These are phyloP conservation scores for Aurelia aurita complex sp. Pacific DNA, from an alignment of 30 jellyfish, hydroid and myxozoan species.

Conservation along the genomic window DNA sequence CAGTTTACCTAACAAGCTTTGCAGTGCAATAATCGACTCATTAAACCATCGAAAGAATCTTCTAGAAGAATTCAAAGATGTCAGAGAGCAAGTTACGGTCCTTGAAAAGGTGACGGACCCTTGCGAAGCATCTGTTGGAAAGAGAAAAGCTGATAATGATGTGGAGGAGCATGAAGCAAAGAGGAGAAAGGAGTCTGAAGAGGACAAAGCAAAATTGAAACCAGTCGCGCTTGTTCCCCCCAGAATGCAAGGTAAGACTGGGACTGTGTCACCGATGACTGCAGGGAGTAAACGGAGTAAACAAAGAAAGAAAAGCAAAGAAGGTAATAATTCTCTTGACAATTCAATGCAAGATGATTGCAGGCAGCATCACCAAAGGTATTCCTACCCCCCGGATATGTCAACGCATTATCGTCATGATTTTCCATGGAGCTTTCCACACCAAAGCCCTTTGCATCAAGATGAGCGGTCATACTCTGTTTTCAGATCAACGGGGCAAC, in stretches of 20 bases:
- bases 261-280: slow-evolving; percentile 9
- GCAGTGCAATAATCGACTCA: slow-evolving; percentile 83
- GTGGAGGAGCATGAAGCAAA: slow-evolving; percentile 8
- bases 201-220: slow-evolving; percentile 61
- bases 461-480: slow-evolving; percentile 36
- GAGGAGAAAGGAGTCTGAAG: slow-evolving; percentile 35
- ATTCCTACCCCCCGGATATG: slow-evolving; percentile 30
- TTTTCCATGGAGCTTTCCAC: slow-evolving; percentile 14
- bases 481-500: slow-evolving; percentile 16
- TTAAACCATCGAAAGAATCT: slow-evolving; percentile 80
- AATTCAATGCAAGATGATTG: neutral
- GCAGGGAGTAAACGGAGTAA: slow-evolving; percentile 24
- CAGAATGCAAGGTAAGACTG: slow-evolving; percentile 55
- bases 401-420: slow-evolving; percentile 16
- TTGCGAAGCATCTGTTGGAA: slow-evolving; percentile 6
- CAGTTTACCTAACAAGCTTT: slow-evolving; percentile 80
- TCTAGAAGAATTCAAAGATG: slow-evolving; percentile 63
- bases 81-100: slow-evolving; percentile 70
- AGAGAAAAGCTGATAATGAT: slow-evolving; percentile 33
- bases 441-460: neutral
- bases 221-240: slow-evolving; percentile 99
- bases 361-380: slow-evolving; percentile 19
- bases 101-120: slow-evolving; percentile 68
- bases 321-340: neutral
- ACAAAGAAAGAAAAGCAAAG: slow-evolving; percentile 44